These are phyloP conservation scores for Muricea muricata DNA, from an alignment of 92 coral and sea anemone genomes.

Conservation along the genomic window DNA sequence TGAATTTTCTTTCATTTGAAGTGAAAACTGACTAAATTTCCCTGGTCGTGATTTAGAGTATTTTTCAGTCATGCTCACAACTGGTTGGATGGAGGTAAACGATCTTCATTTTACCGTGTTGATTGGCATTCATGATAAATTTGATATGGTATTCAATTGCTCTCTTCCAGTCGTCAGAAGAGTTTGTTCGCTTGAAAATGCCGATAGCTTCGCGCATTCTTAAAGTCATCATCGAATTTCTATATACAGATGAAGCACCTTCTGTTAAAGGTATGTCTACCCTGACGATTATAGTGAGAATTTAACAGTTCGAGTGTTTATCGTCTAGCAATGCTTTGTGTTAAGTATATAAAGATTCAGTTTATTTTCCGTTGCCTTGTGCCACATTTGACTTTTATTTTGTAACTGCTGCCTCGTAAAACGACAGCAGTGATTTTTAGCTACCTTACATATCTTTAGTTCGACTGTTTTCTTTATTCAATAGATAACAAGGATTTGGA, in stretches of 20 bases:
- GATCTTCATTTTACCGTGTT: background rate
- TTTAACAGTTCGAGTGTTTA: background rate
- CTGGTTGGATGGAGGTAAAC: constrained; percentile 93
- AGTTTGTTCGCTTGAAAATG: constrained; percentile 59
- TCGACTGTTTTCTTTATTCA: too few species aligned
- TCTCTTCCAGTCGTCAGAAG: constrained; percentile 18
- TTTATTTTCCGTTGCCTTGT: too few species aligned
- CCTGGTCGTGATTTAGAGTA: constrained; percentile 71
- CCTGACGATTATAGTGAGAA: too few species aligned
- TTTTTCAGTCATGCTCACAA: constrained; percentile 89
- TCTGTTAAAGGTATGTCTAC: constrained; percentile 58
- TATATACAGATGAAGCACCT: constrained; percentile 77
- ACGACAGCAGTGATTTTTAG: too few species aligned
- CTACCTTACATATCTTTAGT: too few species aligned
- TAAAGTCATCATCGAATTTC: constrained; percentile 77
- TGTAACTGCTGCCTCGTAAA: too few species aligned
- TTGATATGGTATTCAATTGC: too few species aligned
- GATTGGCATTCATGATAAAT: too few species aligned
- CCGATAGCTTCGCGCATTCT: constrained; percentile 72
- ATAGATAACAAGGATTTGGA: constrained; percentile 79
- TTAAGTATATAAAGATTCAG: too few species aligned
- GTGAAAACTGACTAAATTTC: background rate
- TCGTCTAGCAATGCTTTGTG: too few species aligned
- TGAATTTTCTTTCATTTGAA: too few species aligned
- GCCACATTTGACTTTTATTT: too few species aligned